phyloP scores from a whole-genome alignment of 2,113 vertebrate species.

The Panurus biarmicus region DNA sequence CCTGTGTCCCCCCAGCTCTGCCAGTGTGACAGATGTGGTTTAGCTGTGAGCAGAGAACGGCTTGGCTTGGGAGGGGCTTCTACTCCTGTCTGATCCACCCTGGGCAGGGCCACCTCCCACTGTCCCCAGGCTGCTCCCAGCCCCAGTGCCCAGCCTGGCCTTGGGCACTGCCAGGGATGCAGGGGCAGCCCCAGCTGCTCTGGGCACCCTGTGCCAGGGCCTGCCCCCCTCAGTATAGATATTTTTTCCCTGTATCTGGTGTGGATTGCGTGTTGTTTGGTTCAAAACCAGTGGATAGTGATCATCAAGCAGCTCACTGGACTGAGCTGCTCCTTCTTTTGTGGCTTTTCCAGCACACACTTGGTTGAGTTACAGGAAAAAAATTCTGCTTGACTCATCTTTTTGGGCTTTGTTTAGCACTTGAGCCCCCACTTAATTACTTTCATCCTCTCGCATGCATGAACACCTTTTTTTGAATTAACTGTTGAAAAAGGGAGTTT shows the following conservation, averaged over 20 bases:
- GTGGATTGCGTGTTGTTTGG: no score
- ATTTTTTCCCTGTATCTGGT: background rate
- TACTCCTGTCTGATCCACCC: background rate
- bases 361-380: background rate
- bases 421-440: background rate
- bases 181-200: background rate
- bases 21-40: background rate
- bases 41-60: background rate
- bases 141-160: background rate
- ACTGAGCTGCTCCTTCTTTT: background rate
- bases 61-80: background rate
- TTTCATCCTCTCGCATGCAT: background rate
- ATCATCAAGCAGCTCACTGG: rapidly evolving
- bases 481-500: background rate
- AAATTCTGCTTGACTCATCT: background rate
- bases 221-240: background rate
- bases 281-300: no score
- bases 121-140: background rate
- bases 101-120: background rate
- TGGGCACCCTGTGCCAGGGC: background rate
- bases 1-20: background rate
- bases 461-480: background rate
- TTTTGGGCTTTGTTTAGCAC: background rate
- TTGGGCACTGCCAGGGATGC: background rate
- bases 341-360: background rate